Evolutionary conservation across 2,888 invertebrate species (phyloP), one percentile per base, ranked within the genome.

Genomic region (Masnerella sp.): DNA sequence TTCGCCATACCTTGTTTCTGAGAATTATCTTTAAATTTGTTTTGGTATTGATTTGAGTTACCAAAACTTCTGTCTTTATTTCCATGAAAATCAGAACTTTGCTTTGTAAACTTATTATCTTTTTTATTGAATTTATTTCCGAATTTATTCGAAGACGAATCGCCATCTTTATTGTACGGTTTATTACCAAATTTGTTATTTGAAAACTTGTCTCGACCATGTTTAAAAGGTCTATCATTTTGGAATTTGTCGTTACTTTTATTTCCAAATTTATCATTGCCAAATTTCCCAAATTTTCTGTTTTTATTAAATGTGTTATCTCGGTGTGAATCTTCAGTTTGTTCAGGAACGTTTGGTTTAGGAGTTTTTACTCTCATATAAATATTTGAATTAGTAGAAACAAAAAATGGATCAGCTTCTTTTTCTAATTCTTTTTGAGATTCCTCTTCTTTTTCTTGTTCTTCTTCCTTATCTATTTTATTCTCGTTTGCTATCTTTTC

Each of bases 341-440:
- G 30, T 15, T 61, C 42, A n/a, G 2, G 1, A 22, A 17, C 17
- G 17, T 76, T 42, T 2, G 20, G 22, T 74, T 77, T 79, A 2
- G 77, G 76, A n/a, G 79, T 61, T 28, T 77, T 79, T 8, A 83
- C 72, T 45, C 80, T 80, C 40, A 81, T 62, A 59, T 83, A 82
- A 22, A 76, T 71, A 47, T 67, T 52, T 2, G 80, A 81, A 72
- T 84, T 77, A 11, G 18, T 78, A 1, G 79, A 80, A 20, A 82
- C 56, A 51, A 86, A 87, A 45, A 87, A 87, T 7, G 82, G 75
- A 59, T 87, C 84, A 0, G 70, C 68, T 56, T 79, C 75, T 43
- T 76, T 80, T 52, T 80, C 74, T 11, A 81, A 42, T 14, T 67
- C 59, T 3, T 52, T 22, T 38, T 45, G 8, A 25, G 2, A 18